These are phyloP conservation scores for Ochotona princeps DNA, from an alignment of 2,113 vertebrate genomes.

Conservation along the genomic window DNA sequence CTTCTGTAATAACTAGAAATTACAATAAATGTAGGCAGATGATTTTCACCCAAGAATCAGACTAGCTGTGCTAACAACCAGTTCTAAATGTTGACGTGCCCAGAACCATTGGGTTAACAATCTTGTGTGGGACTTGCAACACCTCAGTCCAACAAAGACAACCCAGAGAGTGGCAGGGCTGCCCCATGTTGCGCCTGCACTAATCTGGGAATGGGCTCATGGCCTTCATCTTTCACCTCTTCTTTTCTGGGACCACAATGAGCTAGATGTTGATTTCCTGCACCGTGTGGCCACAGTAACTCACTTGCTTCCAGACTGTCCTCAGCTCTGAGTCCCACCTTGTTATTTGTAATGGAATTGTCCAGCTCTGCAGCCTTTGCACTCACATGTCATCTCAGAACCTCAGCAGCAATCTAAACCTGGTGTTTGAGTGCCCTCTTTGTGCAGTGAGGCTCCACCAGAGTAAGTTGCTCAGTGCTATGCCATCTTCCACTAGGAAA, in stretches of 20 bases:
- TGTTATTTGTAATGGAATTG: not conserved
- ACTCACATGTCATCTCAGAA: not conserved
- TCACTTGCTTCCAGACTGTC: not conserved
- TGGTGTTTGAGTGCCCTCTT: not conserved
- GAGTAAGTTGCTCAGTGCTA: not conserved
- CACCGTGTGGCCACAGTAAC: not conserved
- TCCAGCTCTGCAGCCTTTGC: not conserved
- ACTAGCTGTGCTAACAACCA: not conserved
- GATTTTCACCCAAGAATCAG: constrained; percentile 32
- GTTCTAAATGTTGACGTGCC: not conserved
- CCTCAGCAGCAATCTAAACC: not conserved
- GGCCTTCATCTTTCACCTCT: not conserved
- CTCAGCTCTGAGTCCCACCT: not conserved
- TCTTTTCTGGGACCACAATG: not conserved
- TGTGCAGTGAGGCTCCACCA: not conserved
- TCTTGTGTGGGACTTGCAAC: too few relatives aligned
- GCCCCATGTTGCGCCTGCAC: not conserved
- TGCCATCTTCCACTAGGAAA: not conserved
- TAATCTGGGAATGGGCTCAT: not conserved
- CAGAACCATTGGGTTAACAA: not conserved
- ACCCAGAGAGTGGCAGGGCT: not conserved
- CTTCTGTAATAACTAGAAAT: constrained; percentile 25
- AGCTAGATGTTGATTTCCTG: not conserved
- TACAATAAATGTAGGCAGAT: not conserved
- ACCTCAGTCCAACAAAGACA: not conserved